Evolutionary conservation across 2,888 invertebrate species (phyloP).

Genomic region (Brenthis daphne): DNA sequence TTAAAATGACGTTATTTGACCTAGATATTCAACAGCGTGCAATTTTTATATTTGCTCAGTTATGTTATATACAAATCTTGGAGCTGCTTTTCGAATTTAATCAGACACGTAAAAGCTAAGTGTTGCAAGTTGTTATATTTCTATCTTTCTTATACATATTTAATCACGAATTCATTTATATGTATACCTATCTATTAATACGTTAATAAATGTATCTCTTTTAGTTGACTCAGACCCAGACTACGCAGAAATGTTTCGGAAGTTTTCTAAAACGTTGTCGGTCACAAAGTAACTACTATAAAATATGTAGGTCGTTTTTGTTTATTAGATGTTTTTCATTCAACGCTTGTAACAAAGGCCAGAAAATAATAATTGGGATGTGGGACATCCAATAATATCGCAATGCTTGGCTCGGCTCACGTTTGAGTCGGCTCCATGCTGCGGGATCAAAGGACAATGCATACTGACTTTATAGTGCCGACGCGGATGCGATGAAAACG

Average conservation of each 20-base stretch:
- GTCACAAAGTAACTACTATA: background rate
- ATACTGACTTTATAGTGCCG: conserved; percentile 14
- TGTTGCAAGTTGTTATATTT: no score
- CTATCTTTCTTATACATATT: no score
- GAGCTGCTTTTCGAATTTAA: no score
- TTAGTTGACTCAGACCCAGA: background rate
- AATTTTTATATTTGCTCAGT: background rate
- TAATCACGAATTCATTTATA: no score
- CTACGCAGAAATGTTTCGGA: background rate
- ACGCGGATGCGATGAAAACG: conserved; percentile 15
- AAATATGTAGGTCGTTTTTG: conserved; percentile 8
- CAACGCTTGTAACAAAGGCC: conserved; percentile 2
- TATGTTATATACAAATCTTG: no score
- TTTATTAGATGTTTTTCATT: conserved; percentile 9
- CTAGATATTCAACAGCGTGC: background rate
- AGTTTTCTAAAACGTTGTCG: background rate
- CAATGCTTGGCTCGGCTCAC: conserved; percentile 2
- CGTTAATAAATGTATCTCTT: background rate
- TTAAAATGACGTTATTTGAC: background rate
- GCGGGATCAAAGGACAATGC: conserved; percentile 15
- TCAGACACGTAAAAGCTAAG: no score
- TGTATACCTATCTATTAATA: no score
- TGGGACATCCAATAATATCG: conserved; percentile 23
- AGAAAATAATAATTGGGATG: background rate
- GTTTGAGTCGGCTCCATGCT: background rate